A percentile compares a stretch with the other conserved stretches of the same genome.
Conservation (phyloP, 2,888 invertebrate genomes). For the Camptogramma bilineatum region DNA sequence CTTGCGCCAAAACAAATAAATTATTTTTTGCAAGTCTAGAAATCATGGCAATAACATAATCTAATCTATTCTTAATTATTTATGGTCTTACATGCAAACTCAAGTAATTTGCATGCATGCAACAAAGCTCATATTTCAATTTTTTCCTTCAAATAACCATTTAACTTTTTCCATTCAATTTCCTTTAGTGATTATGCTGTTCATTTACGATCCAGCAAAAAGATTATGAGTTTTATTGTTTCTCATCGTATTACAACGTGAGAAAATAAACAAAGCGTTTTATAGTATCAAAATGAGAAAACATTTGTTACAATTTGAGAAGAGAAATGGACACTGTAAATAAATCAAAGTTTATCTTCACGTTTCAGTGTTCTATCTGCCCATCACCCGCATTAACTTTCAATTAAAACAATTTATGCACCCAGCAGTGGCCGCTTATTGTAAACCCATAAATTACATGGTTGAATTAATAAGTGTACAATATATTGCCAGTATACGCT, state of each 20-base stretch:
- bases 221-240: constrained; percentile 9
- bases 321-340: constrained; percentile 9
- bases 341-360: constrained; percentile 29
- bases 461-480: constrained; percentile 81
- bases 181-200: neutral
- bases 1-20: neutral
- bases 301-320: neutral
- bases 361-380: constrained; percentile 20
- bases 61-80: constrained; percentile 4
- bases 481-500: constrained; percentile 54
- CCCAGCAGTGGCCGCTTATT: constrained; percentile 56
- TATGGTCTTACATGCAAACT: constrained; percentile 3
- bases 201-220: constrained; percentile 1
- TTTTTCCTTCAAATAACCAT: constrained; percentile 2
- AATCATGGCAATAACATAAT: neutral
- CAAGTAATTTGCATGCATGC: constrained; percentile 5
- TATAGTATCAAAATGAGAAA: neutral
- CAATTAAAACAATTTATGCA: constrained; percentile 80
- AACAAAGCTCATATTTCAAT: neutral
- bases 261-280: constrained; percentile 12
- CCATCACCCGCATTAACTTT: constrained; percentile 77
- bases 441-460: constrained; percentile 72
- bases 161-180: constrained; percentile 1
- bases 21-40: constrained; percentile 1
- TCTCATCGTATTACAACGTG: constrained; percentile 23